These are phyloP conservation scores for Drosophila sturtevanti DNA, from an alignment of 1,140 invertebrate species.

Conservation along the genomic window DNA sequence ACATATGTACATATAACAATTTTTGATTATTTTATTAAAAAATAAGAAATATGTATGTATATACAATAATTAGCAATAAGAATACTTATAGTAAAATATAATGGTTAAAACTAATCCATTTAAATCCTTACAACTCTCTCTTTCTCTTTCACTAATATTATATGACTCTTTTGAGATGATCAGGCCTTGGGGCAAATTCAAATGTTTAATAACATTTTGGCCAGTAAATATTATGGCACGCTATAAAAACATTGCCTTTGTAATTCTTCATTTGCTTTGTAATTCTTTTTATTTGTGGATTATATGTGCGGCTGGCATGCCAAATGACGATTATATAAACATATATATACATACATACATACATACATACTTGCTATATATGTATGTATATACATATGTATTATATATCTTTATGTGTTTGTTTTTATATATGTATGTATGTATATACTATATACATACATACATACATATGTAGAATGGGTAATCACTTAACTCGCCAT, in stretches of 20 bases:
- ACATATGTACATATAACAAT: too few relatives aligned
- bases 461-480: background rate
- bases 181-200: conserved; percentile 21
- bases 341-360: background rate
- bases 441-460: background rate
- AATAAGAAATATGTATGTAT: too few relatives aligned
- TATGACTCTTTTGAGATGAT: background rate
- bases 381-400: background rate
- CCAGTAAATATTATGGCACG: conserved; percentile 36
- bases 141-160: background rate
- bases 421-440: background rate
- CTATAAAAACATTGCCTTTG: conserved; percentile 42
- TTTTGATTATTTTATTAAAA: too few relatives aligned
- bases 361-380: background rate
- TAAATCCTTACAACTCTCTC: background rate
- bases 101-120: background rate
- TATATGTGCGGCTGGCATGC: conserved; percentile 45
- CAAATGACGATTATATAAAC: conserved; percentile 44
- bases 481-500: conserved; percentile 7
- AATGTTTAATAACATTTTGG: conserved; percentile 22
- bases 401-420: background rate
- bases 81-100: too few relatives aligned
- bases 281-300: conserved; percentile 10
- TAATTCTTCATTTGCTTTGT: conserved; percentile 1
- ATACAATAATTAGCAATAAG: too few relatives aligned